Evolutionary conservation across 2,888 invertebrate species (phyloP), one percentile per base, ranked within the genome.

Genomic region (Erebia epiphron): DNA sequence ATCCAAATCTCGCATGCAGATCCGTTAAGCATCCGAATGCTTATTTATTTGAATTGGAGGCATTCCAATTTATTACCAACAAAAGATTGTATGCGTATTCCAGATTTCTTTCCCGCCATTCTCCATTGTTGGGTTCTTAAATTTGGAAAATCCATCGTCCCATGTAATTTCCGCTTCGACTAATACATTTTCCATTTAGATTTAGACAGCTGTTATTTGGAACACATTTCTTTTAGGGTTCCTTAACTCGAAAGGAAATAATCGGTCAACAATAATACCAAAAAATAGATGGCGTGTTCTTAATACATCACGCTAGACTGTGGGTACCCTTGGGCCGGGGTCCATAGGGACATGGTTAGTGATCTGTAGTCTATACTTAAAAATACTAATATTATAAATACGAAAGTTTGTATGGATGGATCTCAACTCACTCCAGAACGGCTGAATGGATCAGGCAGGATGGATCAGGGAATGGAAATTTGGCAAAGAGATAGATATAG

Each of bases 41-140:
- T 62, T 62, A 68, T 68, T 68, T 60, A 41, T 60, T 68, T 52
- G 18, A 61, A 46, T 41, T 43, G 54, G 21, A 61, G 43, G 43
- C 68, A 62, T 68, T 68, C 62, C 62, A 62, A 62, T 68, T 68
- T 68, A 62, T 68, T 54, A 62, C 9, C 61, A 54, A 68, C 62
- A 68, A 68, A 62, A 62, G 60, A 54, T 50, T 46, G 52, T 66
- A 46, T 46, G 46, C 14, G 52, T 46, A 66, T 68, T 56, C 62
- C 68, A 61, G 54, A 68, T 68, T 62, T 68, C 62, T 41, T 16
- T 68, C 43, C 21, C 26, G 54, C 54, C 56, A 43, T 26, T 46
- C 16, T 46, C 57, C 49, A 67, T 67, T 67, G 67, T 67, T 26
- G 43, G 14, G 49, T 10, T 26, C 43, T 54, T 58, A 58, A 67